These are phyloP conservation scores for Lepidurus apus DNA, from an alignment of 1,140 invertebrate genomes.

Conservation along the genomic window DNA sequence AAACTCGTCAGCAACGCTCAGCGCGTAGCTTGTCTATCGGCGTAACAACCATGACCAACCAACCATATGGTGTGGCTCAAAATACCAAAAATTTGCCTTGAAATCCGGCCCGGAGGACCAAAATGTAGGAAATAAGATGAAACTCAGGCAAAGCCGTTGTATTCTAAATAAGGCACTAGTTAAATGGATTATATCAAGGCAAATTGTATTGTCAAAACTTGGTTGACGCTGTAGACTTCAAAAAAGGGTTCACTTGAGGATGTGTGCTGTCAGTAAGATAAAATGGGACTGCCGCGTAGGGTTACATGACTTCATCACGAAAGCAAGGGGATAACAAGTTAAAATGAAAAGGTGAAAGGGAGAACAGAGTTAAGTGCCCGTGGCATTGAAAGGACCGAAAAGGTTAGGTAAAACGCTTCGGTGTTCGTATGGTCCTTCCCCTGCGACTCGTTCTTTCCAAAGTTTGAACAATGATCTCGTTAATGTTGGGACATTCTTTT, in stretches of 20 bases:
- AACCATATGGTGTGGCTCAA: too few species aligned
- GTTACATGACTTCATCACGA: too few species aligned
- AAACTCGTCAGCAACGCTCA: background rate
- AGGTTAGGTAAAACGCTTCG: background rate
- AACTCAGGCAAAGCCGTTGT: background rate
- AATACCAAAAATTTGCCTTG: too few species aligned
- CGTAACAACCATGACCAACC: background rate
- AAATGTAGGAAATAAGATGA: background rate
- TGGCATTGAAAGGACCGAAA: background rate
- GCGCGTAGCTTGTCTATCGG: background rate
- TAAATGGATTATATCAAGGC: background rate
- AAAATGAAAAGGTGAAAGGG: background rate
- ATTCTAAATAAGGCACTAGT: background rate
- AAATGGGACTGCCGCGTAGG: background rate
- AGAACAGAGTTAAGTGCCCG: background rate
- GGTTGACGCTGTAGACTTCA: background rate
- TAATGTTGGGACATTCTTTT: too few species aligned
- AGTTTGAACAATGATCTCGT: background rate
- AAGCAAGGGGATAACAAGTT: too few species aligned
- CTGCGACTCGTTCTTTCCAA: background rate
- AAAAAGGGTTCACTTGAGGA: background rate
- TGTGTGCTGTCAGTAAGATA: background rate
- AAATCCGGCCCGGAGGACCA: too few species aligned
- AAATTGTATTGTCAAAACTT: background rate
- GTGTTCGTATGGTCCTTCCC: background rate